Evolutionary conservation across 2,888 invertebrate species (phyloP).

Genomic region (Hydriomena furcata): DNA sequence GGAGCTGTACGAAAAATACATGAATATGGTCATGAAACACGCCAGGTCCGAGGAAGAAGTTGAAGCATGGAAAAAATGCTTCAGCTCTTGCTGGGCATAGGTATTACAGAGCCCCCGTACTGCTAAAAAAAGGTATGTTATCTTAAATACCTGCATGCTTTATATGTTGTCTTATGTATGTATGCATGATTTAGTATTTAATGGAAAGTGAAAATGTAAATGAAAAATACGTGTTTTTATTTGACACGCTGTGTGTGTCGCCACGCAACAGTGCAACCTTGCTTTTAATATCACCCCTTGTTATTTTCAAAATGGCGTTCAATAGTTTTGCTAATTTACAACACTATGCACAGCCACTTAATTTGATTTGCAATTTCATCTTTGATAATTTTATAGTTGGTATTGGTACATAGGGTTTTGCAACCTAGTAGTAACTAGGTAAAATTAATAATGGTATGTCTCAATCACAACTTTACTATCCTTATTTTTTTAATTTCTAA

Average conservation of each 20-base stretch:
- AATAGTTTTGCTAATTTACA: too few species aligned
- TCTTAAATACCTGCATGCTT: too few species aligned
- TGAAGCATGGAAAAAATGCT: not conserved
- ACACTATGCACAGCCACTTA: too few species aligned
- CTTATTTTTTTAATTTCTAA: not conserved
- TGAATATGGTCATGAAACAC: not conserved
- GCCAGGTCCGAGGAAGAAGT: not conserved
- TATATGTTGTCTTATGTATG: not conserved
- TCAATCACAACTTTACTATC: not conserved
- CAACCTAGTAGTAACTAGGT: too few species aligned
- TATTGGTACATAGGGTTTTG: too few species aligned
- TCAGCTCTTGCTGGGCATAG: conserved; percentile 2
- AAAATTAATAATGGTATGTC: conserved; percentile 3
- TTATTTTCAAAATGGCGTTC: too few species aligned
- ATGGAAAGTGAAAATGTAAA: not conserved
- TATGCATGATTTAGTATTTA: not conserved
- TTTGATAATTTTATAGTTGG: too few species aligned
- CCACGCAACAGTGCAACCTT: not conserved
- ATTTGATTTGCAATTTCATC: too few species aligned
- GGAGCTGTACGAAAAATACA: not conserved
- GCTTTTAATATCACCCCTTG: not conserved
- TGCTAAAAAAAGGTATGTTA: conserved; percentile 19
- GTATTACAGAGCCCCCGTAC: conserved; percentile 14
- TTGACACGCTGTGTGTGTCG: not conserved
- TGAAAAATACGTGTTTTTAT: not conserved